Conservation (phyloP, 2,113 vertebrate species). For the Toxostoma redivivum region DNA sequence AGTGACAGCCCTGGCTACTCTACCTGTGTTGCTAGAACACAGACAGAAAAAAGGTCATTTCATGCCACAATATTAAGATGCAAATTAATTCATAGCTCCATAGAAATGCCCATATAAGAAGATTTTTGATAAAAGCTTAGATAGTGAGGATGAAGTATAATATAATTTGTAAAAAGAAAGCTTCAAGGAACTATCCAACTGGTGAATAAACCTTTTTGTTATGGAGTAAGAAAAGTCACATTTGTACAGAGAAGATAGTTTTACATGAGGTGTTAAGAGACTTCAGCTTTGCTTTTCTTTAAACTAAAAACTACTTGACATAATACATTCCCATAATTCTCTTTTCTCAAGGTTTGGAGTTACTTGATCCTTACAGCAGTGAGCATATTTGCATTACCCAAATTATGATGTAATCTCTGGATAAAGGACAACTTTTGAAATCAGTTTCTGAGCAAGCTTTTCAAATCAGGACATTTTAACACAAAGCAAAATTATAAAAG, state of each 20-base stretch:
- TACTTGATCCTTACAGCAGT: rapidly evolving
- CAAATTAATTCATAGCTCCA: not conserved
- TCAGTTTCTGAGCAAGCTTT: not conserved
- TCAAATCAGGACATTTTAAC: not conserved
- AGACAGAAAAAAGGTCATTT: not conserved
- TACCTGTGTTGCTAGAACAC: not conserved
- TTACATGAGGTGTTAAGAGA: not conserved
- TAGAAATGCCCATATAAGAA: not conserved
- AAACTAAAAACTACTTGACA: not conserved
- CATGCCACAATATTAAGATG: not conserved
- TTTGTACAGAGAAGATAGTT: not conserved
- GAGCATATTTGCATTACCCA: not conserved
- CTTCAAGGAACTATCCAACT: not conserved
- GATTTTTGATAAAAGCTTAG: not conserved
- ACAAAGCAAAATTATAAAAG: not conserved
- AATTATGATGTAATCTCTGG: not conserved
- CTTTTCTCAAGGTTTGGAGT: not conserved
- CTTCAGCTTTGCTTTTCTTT: not conserved
- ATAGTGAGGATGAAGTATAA: not conserved
- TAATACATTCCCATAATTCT: not conserved
- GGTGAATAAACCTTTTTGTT: not conserved
- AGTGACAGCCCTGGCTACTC: not conserved
- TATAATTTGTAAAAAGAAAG: not conserved
- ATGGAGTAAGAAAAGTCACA: not conserved
- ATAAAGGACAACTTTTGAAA: not conserved